A percentile compares a stretch with the other conserved stretches of the same genome.
These are phyloP conservation scores for Achroia grisella DNA, from an alignment of 1,140 invertebrate genomes.

Conservation along the genomic window DNA sequence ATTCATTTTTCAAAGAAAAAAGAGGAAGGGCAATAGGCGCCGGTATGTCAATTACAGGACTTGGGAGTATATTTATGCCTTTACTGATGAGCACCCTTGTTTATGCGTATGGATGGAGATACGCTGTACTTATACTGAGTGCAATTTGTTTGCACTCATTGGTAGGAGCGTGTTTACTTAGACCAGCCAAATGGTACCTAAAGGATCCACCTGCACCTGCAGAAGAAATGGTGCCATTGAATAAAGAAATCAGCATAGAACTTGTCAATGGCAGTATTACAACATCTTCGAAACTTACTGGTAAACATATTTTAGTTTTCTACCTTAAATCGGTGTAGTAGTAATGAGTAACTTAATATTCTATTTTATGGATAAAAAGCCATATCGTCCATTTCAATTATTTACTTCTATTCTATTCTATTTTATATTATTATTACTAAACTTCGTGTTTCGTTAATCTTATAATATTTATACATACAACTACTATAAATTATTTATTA, in stretches of 20 bases:
- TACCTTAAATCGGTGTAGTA: too few species aligned
- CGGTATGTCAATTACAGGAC: slow-evolving; percentile 72
- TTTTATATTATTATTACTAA: too few species aligned
- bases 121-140: slow-evolving; percentile 73
- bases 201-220: slow-evolving; percentile 44
- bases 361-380: too few species aligned
- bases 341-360: too few species aligned
- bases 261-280: slow-evolving; percentile 40
- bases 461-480: not conserved
- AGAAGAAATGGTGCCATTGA: slow-evolving; percentile 52
- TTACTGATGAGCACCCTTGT: slow-evolving; percentile 67
- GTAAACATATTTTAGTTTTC: slow-evolving; percentile 12
- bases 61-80: slow-evolving; percentile 70
- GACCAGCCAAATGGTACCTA: slow-evolving; percentile 76
- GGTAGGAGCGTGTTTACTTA: slow-evolving; percentile 70
- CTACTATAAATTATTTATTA: too few species aligned
- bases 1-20: slow-evolving; percentile 73
- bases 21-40: slow-evolving; percentile 70
- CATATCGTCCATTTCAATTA: too few species aligned
- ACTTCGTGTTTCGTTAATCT: not conserved
- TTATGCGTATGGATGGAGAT: slow-evolving; percentile 67
- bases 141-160: slow-evolving; percentile 74
- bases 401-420: too few species aligned
- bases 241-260: slow-evolving; percentile 30
- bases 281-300: slow-evolving; percentile 33